Base-by-base conservation (phyloP, 2,888 invertebrate genomes). In the Diarsia brunnea region DNA sequence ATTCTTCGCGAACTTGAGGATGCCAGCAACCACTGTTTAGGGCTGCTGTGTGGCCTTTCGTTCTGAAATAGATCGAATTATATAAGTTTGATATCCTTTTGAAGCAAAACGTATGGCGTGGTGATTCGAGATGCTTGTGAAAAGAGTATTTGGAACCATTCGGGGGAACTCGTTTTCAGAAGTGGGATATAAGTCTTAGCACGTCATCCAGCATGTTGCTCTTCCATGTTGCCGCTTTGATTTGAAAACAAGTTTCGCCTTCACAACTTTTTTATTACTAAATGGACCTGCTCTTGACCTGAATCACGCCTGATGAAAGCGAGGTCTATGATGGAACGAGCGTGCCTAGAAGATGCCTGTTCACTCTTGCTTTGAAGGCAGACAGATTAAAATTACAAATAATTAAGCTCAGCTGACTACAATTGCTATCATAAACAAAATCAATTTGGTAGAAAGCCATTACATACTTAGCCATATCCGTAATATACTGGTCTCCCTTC, bases 401-500 rank as follows among this genome's bases (percentile, higher is more conserved):
- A 55, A 55, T 55, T 55, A 24, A 14, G 14, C 55, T 24, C 24
- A 5, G 53, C n/a, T n/a, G 21, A 51, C 11, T n/a, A 12, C 53
- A n/a, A n/a, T n/a, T 53, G n/a, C 53, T 53, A 53, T 53, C 12
- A 5, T 55, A n/a, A 12, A 4, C 12, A 55, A 55, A 24, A 55
- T 14, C 24, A 58, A 27, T 58, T 58, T 19, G 58, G 10, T 58
- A 19, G 38, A 64, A 2, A 53, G 55, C 11, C 27, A 58, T 5
- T 7, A 82, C 90, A 88, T 89, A 95, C 96, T 97, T 97, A 0
- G 98, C 98, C 98, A 99, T 98, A 92, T 99, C 99, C 0, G 98
- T 98, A 31, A 99, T 98, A 90, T 99, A 99, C 92, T 99, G 99
- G 94, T 99, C 99, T 0, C 99, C 99, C 94, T 99, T 99, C 0